Base-by-base conservation (phyloP, 2,888 invertebrate species). In the Drosophila subsilvestris region DNA sequence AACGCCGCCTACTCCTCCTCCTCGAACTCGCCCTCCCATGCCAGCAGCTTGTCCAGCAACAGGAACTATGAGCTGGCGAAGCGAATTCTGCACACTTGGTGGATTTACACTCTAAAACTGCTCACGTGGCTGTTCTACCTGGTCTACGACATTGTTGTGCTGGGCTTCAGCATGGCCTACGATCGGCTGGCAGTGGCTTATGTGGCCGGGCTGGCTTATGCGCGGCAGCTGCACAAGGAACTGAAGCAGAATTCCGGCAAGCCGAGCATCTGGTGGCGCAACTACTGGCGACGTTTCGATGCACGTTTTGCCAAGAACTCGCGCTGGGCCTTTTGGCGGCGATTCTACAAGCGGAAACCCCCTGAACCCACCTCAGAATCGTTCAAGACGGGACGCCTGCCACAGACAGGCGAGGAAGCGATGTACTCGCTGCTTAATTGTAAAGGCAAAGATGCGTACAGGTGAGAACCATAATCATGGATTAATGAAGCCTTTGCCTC, bases 381-480 rank as follows among this genome's bases (percentile, higher is more conserved):
- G 25, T 90, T 91, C 56, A 92, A 91, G 67, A 92, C 90, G 51
- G 92, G 92, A 49, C 91, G 76, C 20, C 93, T 98, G 90, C 98
- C 98, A 0, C 95, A 96, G 50, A 97, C 97, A 4, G 97, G 98
- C 8, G 98, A 98, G 83, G 98, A 98, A 92, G 98, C 98, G 47
- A 97, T 98, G 97, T 97, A 97, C 92, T 94, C 98, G 87, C 93
- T 98, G 77, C 93, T 98, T 17, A 97, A 98, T 57, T 98, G 98
- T 91, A 97, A 97, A 93, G 98, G 98, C 76, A 98, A 98, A 92
- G 98, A 99, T 93, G 98, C 98, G 5, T 98, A 98, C 90, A 98
- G 97, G 95, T 95, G 85, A 80, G 80, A 2, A n/a, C n/a, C 0
- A 1, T 4, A 22, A 22, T 22, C 14, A 2, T n/a, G 6, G 1